Percentiles rank a stretch among this genome's conserved stretches.
Conservation (phyloP, 2,888 invertebrate genomes). For the Dicyrtomina minuta region DNA sequence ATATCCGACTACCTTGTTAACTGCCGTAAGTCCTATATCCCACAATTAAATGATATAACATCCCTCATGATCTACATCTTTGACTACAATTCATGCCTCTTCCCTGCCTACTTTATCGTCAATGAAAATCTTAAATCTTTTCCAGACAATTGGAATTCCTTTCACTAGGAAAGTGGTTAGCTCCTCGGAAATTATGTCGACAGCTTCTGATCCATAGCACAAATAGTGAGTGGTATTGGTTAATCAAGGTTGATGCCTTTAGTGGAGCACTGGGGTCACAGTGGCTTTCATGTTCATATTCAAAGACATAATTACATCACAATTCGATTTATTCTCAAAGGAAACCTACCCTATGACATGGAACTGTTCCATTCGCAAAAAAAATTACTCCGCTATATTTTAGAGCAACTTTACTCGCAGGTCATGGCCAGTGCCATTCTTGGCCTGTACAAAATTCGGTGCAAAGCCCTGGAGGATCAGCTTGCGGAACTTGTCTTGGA, state of each 20-base stretch:
- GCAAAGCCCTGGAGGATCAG: conserved; percentile 87
- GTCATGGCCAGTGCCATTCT: conserved; percentile 96
- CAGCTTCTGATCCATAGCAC: conserved; percentile 82
- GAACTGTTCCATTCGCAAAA: conserved; percentile 87
- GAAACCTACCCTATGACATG: conserved; percentile 83
- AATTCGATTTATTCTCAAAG: conserved; percentile 69
- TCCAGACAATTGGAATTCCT: conserved; percentile 76
- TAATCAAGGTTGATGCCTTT: conserved; percentile 89
- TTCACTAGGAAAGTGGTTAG: conserved; percentile 88
- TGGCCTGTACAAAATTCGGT: conserved; percentile 83
- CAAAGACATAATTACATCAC: conserved; percentile 89
- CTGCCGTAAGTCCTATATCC: conserved; percentile 76
- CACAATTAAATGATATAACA: conserved; percentile 77
- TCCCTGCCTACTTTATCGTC: conserved; percentile 92
- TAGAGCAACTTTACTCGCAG: conserved; percentile 91
- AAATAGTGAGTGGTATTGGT: conserved; percentile 92
- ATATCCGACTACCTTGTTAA: conserved; percentile 76
- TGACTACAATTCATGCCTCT: conserved; percentile 84
- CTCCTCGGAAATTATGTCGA: conserved; percentile 85
- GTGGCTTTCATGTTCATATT: conserved; percentile 84
- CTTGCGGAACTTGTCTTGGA: conserved; percentile 92
- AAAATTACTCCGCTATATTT: conserved; percentile 78
- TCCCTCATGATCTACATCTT: conserved; percentile 85
- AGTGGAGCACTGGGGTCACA: conserved; percentile 88
- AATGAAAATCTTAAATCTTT: conserved; percentile 91